phyloP scores from a whole-genome alignment of 2,797 vertebrate species.

The Pagetopsis macropterus region DNA sequence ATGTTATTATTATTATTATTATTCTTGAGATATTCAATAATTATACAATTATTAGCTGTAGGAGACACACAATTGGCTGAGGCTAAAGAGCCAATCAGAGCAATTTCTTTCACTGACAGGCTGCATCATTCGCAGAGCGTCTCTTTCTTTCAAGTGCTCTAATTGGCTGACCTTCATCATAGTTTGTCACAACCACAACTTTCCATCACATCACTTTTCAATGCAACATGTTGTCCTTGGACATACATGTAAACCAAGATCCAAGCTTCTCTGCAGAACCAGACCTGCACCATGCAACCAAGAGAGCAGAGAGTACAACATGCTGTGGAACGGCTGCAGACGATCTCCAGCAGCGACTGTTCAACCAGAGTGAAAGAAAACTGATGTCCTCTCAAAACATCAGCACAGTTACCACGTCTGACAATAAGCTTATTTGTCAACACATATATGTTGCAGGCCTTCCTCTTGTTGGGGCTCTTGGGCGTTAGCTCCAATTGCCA shows the following conservation, averaged over 20 bases:
- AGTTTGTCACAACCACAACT: slow-evolving; percentile 1
- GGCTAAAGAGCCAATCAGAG: too few relatives aligned
- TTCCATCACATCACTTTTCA: too few relatives aligned
- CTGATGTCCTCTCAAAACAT: not conserved
- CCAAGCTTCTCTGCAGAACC: not conserved
- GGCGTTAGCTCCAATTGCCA: not conserved
- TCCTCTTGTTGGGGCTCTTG: not conserved
- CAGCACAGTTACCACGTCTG: not conserved
- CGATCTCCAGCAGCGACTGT: not conserved
- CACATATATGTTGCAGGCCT: not conserved
- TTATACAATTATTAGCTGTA: too few relatives aligned
- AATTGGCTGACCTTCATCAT: not conserved
- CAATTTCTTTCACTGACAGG: too few relatives aligned
- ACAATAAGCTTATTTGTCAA: not conserved
- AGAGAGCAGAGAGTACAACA: not conserved
- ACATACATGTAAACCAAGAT: not conserved
- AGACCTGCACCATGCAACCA: not conserved
- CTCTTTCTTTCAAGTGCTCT: too few relatives aligned
- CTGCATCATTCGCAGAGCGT: too few relatives aligned
- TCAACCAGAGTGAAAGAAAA: too few relatives aligned
- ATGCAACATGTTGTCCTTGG: too few relatives aligned
- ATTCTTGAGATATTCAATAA: too few relatives aligned
- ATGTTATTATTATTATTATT: too few relatives aligned
- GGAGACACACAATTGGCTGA: too few relatives aligned
- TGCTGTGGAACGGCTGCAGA: not conserved